A percentile compares a stretch with the other conserved stretches of the same genome.
Evolutionary conservation across 2,113 vertebrate genomes (phyloP).

Genomic region (Thamnaconus septentrionalis): DNA sequence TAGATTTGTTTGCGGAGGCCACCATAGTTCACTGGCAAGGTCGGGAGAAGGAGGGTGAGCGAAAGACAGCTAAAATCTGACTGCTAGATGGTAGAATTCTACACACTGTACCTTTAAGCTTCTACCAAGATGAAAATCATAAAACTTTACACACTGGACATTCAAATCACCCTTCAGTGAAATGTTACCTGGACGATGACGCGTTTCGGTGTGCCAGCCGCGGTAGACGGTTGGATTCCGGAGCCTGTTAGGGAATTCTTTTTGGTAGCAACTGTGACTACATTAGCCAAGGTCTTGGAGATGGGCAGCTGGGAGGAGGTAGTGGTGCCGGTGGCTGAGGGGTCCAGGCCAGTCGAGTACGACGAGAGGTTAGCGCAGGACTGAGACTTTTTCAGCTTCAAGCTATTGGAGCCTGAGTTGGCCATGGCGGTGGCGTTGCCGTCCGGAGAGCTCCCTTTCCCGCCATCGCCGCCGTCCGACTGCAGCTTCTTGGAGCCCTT

Average conservation of each 20-base stretch:
- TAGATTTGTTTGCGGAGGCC: too few species aligned
- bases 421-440: slow-evolving; percentile 30
- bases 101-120: too few species aligned
- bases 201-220: slow-evolving; percentile 84
- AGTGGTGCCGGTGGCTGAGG: slow-evolving; percentile 62
- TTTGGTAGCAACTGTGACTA: slow-evolving; percentile 70
- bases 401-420: slow-evolving; percentile 79
- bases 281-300: slow-evolving; percentile 80
- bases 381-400: slow-evolving; percentile 91
- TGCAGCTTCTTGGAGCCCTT: slow-evolving; percentile 89
- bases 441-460: slow-evolving; percentile 80
- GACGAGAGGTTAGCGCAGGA: slow-evolving; percentile 89
- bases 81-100: too few species aligned
- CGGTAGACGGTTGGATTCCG: slow-evolving; percentile 63
- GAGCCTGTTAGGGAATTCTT: slow-evolving; percentile 74
- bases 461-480: slow-evolving; percentile 65
- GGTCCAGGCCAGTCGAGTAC: slow-evolving; percentile 76
- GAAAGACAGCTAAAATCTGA: too few species aligned
- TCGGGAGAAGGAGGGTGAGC: too few species aligned
- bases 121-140: too few species aligned
- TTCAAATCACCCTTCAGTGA: too few species aligned
- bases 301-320: slow-evolving; percentile 71
- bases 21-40: too few species aligned
- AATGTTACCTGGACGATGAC: slow-evolving; percentile 83
- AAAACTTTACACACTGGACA: too few species aligned